Conservation (phyloP, 2,888 invertebrate genomes). For the Chrysotoxum bicinctum region DNA sequence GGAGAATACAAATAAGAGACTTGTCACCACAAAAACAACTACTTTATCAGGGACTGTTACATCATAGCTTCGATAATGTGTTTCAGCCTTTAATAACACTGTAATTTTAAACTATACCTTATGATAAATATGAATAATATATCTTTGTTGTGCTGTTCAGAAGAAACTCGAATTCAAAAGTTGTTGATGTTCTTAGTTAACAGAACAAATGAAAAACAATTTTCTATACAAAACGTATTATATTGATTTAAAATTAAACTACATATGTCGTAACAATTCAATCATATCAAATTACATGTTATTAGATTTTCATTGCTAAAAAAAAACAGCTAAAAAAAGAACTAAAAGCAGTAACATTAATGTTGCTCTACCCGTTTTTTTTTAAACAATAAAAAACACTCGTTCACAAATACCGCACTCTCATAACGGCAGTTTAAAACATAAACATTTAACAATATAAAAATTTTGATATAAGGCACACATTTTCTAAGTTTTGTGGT, state of each 20-base stretch:
- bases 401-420: neutral
- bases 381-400: neutral
- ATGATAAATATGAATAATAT: neutral
- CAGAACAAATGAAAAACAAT: neutral
- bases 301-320: constrained; percentile 38
- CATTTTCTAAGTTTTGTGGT: neutral
- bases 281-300: constrained; percentile 45
- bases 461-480: constrained; percentile 59
- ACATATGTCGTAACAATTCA: constrained; percentile 57
- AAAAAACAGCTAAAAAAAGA: constrained; percentile 14
- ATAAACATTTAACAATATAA: neutral
- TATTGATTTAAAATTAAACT: constrained; percentile 53
- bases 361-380: neutral
- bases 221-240: constrained; percentile 62
- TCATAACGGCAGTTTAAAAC: neutral
- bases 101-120: neutral
- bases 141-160: neutral
- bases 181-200: too few species aligned
- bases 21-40: neutral
- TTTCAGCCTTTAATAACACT: neutral
- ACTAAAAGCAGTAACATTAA: neutral
- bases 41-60: neutral
- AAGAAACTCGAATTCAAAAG: too few species aligned
- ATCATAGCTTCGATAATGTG: neutral
- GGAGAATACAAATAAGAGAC: constrained; percentile 76